Evolutionary conservation across 2,888 invertebrate genomes (phyloP), one percentile per base, ranked within the genome.

Genomic region (Microdon myrmicae): DNA sequence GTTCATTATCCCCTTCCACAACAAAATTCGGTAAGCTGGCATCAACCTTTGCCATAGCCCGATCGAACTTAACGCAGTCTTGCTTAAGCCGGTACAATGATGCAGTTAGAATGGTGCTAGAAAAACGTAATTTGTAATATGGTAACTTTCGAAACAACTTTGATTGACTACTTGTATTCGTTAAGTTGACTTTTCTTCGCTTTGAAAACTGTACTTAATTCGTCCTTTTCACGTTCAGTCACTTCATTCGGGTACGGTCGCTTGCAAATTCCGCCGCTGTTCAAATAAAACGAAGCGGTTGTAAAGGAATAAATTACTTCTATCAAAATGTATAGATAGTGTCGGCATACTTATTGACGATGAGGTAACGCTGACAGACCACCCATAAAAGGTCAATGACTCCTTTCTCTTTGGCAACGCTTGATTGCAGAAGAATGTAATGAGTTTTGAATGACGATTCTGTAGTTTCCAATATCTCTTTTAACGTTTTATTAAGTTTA

Each of bases 311-410:
- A 20, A 2, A 8, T 17, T 20, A 26, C n/a, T n/a, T n/a, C n/a
- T n/a, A n/a, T n/a, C n/a, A n/a, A n/a, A n/a, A n/a, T n/a, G n/a
- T n/a, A n/a, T n/a, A n/a, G n/a, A n/a, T n/a, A n/a, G n/a, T n/a
- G n/a, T n/a, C n/a, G 1, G 13, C 12, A 16, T 28, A 64, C 58
- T 25, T 64, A 1, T 45, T 64, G 4, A 64, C 13, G 4, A 64
- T 47, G 6, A 64, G 22, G 13, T 31, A 64, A 2, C 51, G 35
- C 14, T 58, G 64, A 16, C 45, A 14, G 10, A 53, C 13, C 0
- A 13, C 32, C 45, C 41, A 45, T 43, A 64, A 16, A 2, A 4
- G n/a, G 4, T 58, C 51, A 8, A 64, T 8, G 6, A 53, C 19
- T 1, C 9, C 14, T 2, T 14, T 19, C 12, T 64, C 41, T 2